phyloP scores from a whole-genome alignment of 2,113 vertebrate genomes.

The Odontesthes bonariensis region DNA sequence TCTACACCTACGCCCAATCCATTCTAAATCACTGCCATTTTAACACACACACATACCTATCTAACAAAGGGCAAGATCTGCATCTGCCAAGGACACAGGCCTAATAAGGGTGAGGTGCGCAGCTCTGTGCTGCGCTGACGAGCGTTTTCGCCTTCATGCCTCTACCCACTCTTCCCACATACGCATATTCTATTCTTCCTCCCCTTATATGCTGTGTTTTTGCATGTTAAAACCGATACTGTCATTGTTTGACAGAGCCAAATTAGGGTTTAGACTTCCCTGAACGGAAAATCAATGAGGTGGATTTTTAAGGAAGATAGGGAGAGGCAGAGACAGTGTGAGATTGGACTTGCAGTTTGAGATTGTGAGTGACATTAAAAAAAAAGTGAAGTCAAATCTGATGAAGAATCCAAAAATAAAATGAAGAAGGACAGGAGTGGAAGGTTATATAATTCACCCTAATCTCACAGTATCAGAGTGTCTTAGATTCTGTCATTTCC shows the following conservation, averaged over 20 bases:
- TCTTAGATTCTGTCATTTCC: conserved; percentile 67
- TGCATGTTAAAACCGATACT: conserved; percentile 80
- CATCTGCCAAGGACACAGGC: conserved; percentile 84
- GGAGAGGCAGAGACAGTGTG: conserved; percentile 25
- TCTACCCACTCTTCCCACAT: conserved; percentile 43
- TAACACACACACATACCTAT: conserved; percentile 76
- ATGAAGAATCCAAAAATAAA: conserved; percentile 35
- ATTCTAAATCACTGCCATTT: conserved; percentile 84
- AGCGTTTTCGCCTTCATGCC: conserved; percentile 64
- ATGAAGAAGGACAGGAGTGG: conserved; percentile 33
- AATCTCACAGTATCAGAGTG: conserved; percentile 76
- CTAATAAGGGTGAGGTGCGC: conserved; percentile 83
- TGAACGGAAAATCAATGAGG: conserved; percentile 68
- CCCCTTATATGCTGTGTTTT: conserved; percentile 67
- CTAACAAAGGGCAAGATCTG: conserved; percentile 84
- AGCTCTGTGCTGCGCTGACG: conserved; percentile 64
- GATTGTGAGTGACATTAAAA: conserved; percentile 50
- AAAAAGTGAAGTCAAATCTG: conserved; percentile 48
- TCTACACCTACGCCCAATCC: conserved; percentile 81
- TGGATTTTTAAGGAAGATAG: conserved; percentile 52
- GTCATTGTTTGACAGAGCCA: conserved; percentile 73
- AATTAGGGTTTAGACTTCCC: conserved; percentile 76
- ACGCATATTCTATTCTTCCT: conserved; percentile 44
- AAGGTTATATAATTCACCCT: conserved; percentile 75
- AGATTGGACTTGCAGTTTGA: conserved; percentile 46